Percentiles rank a stretch among this genome's conserved stretches.
These are phyloP conservation scores for Chloroceryle inda DNA, from an alignment of 2,797 vertebrate species.

Conservation along the genomic window DNA sequence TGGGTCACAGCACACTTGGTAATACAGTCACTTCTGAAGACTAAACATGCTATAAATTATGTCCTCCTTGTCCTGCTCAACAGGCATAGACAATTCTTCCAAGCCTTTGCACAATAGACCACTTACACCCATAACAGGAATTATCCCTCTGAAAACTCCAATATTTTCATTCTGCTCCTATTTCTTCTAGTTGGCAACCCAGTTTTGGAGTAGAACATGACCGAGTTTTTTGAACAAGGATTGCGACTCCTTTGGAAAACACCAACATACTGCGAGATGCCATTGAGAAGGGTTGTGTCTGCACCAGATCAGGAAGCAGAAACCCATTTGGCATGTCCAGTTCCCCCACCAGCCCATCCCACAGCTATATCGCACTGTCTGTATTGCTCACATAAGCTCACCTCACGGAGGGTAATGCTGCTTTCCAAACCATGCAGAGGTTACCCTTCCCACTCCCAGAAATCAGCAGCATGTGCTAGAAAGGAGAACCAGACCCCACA, in stretches of 20 bases:
- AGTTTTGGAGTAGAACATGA: background rate
- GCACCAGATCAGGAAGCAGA: background rate
- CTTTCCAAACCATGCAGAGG: background rate
- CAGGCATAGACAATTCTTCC: background rate
- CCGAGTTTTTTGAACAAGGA: background rate
- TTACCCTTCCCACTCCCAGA: fast-evolving
- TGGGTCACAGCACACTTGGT: background rate
- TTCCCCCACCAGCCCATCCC: background rate
- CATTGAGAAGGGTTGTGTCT: background rate
- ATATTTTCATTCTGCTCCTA: background rate
- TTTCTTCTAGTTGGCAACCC: background rate
- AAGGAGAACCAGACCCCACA: background rate
- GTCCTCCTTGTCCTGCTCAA: background rate
- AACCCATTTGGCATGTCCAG: fast-evolving
- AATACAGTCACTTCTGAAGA: background rate
- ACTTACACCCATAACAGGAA: background rate
- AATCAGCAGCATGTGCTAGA: background rate
- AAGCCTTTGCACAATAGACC: background rate
- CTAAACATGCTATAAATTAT: background rate
- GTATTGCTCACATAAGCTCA: fast-evolving
- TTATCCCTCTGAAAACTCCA: background rate
- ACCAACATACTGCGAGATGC: background rate
- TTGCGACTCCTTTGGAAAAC: background rate
- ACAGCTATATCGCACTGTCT: fast-evolving
- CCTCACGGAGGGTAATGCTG: background rate